Conservation (phyloP, 2,797 vertebrate genomes). For the Xenops minutus region DNA sequence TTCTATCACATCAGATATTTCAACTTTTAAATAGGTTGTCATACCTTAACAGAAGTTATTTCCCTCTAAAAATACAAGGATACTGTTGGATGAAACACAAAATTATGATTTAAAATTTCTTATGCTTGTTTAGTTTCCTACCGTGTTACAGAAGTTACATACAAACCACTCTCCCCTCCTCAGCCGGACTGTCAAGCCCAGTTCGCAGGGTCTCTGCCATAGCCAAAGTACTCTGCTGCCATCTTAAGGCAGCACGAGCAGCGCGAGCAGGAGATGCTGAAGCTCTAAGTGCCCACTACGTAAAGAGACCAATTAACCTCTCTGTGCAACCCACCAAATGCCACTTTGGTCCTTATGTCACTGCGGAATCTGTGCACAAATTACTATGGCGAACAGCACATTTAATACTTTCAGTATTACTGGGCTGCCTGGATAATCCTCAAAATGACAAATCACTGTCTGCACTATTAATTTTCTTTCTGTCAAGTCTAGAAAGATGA, state of each 20-base stretch:
- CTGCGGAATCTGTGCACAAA: background rate
- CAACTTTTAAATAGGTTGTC: background rate
- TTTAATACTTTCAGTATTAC: background rate
- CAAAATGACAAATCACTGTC: slow-evolving; percentile 65
- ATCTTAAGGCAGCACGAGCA: background rate
- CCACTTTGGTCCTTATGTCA: background rate
- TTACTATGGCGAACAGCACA: background rate
- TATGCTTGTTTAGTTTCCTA: background rate
- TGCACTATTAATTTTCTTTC: slow-evolving; percentile 74
- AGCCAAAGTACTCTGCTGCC: slow-evolving; percentile 55
- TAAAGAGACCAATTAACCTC: background rate
- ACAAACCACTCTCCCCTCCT: rapidly evolving
- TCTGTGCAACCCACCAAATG: background rate
- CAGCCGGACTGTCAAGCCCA: rapidly evolving
- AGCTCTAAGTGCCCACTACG: background rate
- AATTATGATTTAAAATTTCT: background rate
- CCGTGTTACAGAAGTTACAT: rapidly evolving
- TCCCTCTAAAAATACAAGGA: background rate
- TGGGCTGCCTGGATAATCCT: slow-evolving; percentile 56
- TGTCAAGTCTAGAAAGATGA: slow-evolving; percentile 74
- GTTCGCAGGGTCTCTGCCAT: rapidly evolving
- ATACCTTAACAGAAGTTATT: background rate
- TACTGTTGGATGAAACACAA: background rate
- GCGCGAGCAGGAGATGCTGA: background rate
- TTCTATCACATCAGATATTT: background rate